phyloP scores from a whole-genome alignment of 2,113 vertebrate species.

The Cebus imitator region DNA sequence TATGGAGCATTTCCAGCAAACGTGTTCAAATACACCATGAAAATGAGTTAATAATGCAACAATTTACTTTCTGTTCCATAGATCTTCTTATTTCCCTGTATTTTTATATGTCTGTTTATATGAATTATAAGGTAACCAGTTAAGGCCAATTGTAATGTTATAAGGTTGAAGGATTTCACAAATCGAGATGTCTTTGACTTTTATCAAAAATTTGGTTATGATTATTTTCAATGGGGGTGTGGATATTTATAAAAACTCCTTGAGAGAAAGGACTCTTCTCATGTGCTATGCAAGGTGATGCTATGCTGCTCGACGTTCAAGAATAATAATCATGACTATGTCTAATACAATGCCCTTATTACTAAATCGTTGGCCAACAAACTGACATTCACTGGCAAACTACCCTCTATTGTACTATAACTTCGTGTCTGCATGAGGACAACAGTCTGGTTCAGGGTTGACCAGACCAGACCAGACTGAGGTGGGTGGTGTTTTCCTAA shows the following conservation, averaged over 20 bases:
- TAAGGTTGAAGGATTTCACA: conserved; percentile 24
- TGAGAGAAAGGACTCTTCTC: conserved; percentile 27
- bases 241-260: conserved; percentile 28
- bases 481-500: conserved; percentile 68
- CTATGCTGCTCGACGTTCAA: neutral
- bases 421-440: conserved; percentile 49
- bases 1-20: conserved; percentile 10
- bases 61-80: conserved; percentile 11
- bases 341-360: conserved; percentile 39
- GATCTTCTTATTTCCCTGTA: conserved; percentile 4
- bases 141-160: conserved; percentile 11
- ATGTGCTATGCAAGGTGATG: neutral
- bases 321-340: neutral
- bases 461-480: conserved; percentile 61
- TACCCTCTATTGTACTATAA: conserved; percentile 31
- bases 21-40: neutral
- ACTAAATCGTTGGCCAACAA: conserved; percentile 46
- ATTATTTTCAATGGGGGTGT: conserved; percentile 8
- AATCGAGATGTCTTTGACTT: neutral
- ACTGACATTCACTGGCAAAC: conserved; percentile 49
- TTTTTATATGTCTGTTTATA: conserved; percentile 38
- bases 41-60: neutral
- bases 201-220: neutral
- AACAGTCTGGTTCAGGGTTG: conserved; percentile 59
- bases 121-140: conserved; percentile 26